Conservation (phyloP, 2,113 vertebrate species). For the Strix aluco region DNA sequence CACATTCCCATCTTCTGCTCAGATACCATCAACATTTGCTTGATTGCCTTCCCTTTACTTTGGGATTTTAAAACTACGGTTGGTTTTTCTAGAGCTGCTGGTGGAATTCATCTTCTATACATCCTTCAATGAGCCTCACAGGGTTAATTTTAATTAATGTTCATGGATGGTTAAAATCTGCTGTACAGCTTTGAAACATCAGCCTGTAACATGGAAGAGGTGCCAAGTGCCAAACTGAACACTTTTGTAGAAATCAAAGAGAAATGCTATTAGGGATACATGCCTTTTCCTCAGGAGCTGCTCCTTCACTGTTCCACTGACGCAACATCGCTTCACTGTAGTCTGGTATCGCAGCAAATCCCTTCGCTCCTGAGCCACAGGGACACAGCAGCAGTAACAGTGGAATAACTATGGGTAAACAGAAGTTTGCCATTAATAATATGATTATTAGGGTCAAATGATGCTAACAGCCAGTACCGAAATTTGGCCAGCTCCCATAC, state of each 20-base stretch:
- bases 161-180: background rate
- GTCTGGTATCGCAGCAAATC: conserved; percentile 70
- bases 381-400: conserved; percentile 76
- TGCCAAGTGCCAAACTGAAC: background rate
- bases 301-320: conserved; percentile 78
- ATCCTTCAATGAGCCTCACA: background rate
- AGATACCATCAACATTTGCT: background rate
- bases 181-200: background rate
- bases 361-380: conserved; percentile 53
- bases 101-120: background rate
- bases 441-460: background rate
- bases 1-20: background rate
- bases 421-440: background rate
- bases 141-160: background rate
- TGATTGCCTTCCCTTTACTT: background rate
- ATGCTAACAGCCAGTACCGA: background rate
- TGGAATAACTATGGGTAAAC: conserved; percentile 67
- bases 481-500: background rate
- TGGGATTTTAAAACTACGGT: background rate
- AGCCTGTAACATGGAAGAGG: background rate
- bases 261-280: background rate
- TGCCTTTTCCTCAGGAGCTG: conserved; percentile 77
- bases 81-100: background rate
- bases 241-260: background rate
- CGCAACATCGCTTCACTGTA: conserved; percentile 68